Evolutionary conservation across 2,888 invertebrate species (phyloP).

Genomic region (Pristionchus maxplancki): DNA sequence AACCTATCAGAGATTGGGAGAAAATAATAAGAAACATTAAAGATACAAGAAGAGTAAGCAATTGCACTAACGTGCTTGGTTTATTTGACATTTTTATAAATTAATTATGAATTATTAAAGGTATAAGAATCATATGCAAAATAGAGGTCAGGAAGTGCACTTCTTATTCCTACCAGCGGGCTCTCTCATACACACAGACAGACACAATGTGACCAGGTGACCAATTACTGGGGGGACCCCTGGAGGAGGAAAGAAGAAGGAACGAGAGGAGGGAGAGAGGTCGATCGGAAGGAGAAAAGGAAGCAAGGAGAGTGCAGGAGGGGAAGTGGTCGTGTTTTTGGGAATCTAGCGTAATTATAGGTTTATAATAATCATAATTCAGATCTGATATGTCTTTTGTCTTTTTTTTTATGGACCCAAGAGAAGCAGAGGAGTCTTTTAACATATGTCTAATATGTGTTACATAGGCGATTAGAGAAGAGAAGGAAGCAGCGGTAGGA

Average conservation of each 20-base stretch:
- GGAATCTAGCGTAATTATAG: neutral
- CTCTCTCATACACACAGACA: neutral
- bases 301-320: neutral
- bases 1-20: too few species aligned
- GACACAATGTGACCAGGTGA: constrained; percentile 42
- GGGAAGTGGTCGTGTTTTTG: neutral
- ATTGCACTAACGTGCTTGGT: too few species aligned
- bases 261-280: neutral
- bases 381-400: too few species aligned
- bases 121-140: neutral
- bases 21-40: neutral
- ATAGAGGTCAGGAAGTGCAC: constrained; percentile 11
- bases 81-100: too few species aligned
- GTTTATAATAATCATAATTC: neutral
- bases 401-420: too few species aligned
- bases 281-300: neutral
- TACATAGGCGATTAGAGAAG: too few species aligned
- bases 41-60: neutral
- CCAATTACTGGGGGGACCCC: constrained; percentile 38
- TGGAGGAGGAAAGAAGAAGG: neutral
- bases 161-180: constrained; percentile 30
- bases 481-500: neutral
- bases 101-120: neutral
- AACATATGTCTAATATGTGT: too few species aligned
- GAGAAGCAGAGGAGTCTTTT: too few species aligned